Evolutionary conservation across 1,140 invertebrate genomes (phyloP).

Genomic region (Bombus impatiens): DNA sequence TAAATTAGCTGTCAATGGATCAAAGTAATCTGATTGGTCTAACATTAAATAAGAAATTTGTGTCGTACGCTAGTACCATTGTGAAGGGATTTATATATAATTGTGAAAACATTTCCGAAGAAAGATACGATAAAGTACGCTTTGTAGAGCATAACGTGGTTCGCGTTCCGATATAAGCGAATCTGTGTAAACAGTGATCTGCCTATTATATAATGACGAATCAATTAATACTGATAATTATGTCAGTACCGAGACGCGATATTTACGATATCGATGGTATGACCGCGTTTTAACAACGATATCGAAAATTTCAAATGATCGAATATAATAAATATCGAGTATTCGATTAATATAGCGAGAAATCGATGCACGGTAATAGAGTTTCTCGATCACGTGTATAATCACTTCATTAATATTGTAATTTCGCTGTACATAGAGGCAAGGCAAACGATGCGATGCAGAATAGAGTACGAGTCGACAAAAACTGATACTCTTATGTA

Average conservation of each 20-base stretch:
- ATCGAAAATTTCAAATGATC: neutral
- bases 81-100: neutral
- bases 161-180: neutral
- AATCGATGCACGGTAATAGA: neutral
- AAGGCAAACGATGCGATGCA: neutral
- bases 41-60: neutral
- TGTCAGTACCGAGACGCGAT: neutral
- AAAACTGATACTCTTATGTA: slow-evolving; percentile 41
- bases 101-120: neutral
- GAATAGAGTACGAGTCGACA: neutral
- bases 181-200: slow-evolving; percentile 24
- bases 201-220: slow-evolving; percentile 31
- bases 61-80: too few species aligned
- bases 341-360: neutral
- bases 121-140: neutral
- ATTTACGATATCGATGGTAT: neutral
- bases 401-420: neutral
- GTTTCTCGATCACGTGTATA: neutral
- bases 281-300: neutral
- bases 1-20: neutral
- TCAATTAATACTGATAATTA: slow-evolving; percentile 39
- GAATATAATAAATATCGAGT: too few species aligned
- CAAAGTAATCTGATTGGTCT: neutral
- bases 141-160: neutral
- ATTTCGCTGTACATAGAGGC: neutral